A percentile compares a stretch with the other conserved stretches of the same genome.
Conservation (phyloP, 2,888 invertebrate species). For the Andricus quercusramuli region DNA sequence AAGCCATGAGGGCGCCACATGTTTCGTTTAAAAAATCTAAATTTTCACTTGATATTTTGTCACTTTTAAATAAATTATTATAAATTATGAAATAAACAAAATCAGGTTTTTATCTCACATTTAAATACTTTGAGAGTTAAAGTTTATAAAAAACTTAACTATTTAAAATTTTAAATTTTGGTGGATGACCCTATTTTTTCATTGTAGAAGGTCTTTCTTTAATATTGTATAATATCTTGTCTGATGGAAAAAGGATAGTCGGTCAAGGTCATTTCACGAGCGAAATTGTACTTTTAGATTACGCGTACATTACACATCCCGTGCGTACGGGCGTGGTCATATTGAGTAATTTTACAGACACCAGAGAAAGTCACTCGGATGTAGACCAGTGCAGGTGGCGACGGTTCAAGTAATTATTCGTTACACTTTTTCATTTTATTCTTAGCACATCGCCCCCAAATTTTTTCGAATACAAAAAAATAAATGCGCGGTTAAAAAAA, state of each 20-base stretch:
- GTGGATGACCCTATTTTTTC: background rate
- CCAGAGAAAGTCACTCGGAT: constrained; percentile 53
- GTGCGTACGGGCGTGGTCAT: constrained; percentile 53
- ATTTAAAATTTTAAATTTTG: too few relatives aligned
- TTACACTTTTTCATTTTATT: background rate
- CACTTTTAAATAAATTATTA: too few relatives aligned
- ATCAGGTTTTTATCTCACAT: too few relatives aligned
- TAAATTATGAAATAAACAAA: too few relatives aligned
- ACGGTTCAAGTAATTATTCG: background rate
- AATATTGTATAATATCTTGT: background rate
- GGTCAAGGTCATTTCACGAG: constrained; percentile 36
- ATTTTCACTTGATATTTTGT: too few relatives aligned
- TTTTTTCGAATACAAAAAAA: too few relatives aligned
- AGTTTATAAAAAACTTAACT: too few relatives aligned
- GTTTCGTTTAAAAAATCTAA: too few relatives aligned
- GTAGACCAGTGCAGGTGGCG: background rate
- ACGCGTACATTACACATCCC: constrained; percentile 52
- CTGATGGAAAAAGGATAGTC: constrained; percentile 2
- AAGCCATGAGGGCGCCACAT: too few relatives aligned
- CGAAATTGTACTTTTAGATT: constrained; percentile 55
- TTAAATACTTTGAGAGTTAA: too few relatives aligned
- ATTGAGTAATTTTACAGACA: constrained; percentile 49
- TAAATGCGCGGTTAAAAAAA: too few relatives aligned
- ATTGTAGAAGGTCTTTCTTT: background rate
- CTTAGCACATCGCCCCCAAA: too few relatives aligned